These are phyloP conservation scores for Pimpla rufipes DNA, from an alignment of 2,888 invertebrate genomes.

Conservation along the genomic window DNA sequence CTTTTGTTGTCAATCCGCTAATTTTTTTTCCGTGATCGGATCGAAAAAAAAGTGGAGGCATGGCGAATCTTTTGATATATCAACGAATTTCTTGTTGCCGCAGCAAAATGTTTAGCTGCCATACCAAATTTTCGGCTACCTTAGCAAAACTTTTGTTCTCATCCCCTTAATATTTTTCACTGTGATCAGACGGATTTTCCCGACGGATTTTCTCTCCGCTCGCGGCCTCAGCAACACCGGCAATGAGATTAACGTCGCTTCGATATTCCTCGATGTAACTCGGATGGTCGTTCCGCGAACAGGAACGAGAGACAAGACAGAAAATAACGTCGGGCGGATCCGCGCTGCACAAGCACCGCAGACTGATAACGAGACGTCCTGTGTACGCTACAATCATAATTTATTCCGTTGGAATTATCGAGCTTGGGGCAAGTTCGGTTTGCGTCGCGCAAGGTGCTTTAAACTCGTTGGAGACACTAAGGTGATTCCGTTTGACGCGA, in stretches of 20 bases:
- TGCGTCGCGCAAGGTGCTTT: background rate
- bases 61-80: too few species aligned
- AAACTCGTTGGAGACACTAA: background rate
- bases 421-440: background rate
- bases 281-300: conserved; percentile 11
- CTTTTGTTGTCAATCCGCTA: too few species aligned
- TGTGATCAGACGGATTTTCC: background rate
- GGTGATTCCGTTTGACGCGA: background rate
- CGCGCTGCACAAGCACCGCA: background rate
- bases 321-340: background rate
- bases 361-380: background rate
- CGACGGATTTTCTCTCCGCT: background rate
- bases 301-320: background rate
- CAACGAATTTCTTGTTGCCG: too few species aligned
- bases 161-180: too few species aligned
- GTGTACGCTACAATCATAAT: conserved; percentile 25
- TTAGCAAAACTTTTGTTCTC: too few species aligned
- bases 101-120: too few species aligned
- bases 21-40: too few species aligned
- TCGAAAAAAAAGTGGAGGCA: too few species aligned
- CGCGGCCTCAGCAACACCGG: conserved; percentile 41
- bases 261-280: conserved; percentile 72
- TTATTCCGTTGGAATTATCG: conserved; percentile 34
- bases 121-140: too few species aligned
- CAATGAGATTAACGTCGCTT: conserved; percentile 78